Conservation (phyloP, 2,113 vertebrate species). For the Heloderma charlesbogerti region DNA sequence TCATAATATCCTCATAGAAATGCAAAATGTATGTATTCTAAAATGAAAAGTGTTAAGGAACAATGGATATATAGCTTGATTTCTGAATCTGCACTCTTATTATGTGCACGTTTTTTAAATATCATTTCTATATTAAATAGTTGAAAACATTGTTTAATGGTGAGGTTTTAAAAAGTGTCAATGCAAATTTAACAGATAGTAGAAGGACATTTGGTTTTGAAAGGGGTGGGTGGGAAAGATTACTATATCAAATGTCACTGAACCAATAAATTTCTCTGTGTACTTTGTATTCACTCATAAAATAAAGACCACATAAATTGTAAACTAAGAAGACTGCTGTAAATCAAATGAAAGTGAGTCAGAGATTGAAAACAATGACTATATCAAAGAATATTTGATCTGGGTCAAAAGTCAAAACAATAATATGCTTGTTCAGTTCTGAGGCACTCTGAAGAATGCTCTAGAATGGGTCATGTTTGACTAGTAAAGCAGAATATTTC, state of each 20-base stretch:
- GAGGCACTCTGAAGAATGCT: background rate
- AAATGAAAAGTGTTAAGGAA: background rate
- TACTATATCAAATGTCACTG: conserved; percentile 31
- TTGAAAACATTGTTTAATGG: conserved; percentile 34
- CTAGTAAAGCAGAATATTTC: background rate
- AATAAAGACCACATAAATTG: conserved; percentile 65
- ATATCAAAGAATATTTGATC: background rate
- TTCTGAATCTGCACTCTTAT: background rate
- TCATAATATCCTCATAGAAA: background rate
- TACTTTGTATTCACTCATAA: background rate
- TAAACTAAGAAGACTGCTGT: conserved; percentile 45
- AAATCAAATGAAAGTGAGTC: conserved; percentile 49
- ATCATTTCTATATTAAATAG: conserved; percentile 20
- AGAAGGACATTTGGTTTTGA: conserved; percentile 41
- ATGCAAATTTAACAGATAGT: conserved; percentile 30
- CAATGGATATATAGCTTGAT: background rate
- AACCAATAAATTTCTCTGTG: conserved; percentile 54
- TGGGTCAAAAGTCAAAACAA: conserved; percentile 24
- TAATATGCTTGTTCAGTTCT: background rate
- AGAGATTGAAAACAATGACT: conserved; percentile 36
- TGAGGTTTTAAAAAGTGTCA: conserved; percentile 35
- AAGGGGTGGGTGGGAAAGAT: conserved; percentile 25
- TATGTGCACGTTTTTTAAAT: background rate
- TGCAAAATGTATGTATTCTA: background rate
- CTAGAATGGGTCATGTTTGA: background rate